Evolutionary conservation across 2,797 vertebrate species (phyloP).

Genomic region (Lagodon rhomboides): DNA sequence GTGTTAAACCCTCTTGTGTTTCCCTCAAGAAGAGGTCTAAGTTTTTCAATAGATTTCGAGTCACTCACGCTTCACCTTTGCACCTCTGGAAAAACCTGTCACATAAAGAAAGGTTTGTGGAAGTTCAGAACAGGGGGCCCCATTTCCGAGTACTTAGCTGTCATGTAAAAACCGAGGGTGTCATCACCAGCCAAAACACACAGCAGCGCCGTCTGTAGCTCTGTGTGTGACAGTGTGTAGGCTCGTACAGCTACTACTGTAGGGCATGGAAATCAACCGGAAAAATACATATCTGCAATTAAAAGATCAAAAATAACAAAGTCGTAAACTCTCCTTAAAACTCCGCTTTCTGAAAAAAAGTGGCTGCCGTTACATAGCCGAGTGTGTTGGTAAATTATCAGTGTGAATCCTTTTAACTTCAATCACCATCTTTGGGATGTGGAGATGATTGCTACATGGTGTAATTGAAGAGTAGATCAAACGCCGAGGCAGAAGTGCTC

Average conservation of each 20-base stretch:
- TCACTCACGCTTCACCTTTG: slow-evolving; percentile 61
- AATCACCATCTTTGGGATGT: slow-evolving; percentile 72
- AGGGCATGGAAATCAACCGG: slow-evolving; percentile 37
- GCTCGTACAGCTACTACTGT: slow-evolving; percentile 13
- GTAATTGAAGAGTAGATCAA: slow-evolving; percentile 87
- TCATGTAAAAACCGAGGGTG: slow-evolving; percentile 63
- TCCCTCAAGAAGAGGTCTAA: slow-evolving; percentile 22
- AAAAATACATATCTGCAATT: slow-evolving; percentile 60
- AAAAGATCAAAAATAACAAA: slow-evolving; percentile 52
- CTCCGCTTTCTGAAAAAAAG: slow-evolving; percentile 41
- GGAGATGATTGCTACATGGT: slow-evolving; percentile 80
- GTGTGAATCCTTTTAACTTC: slow-evolving; percentile 80
- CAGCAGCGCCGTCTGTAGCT: not conserved
- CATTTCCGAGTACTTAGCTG: slow-evolving; percentile 62
- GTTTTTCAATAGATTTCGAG: slow-evolving; percentile 47
- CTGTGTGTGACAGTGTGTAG: slow-evolving; percentile 2
- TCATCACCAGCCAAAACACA: slow-evolving; percentile 54
- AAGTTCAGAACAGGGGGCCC: slow-evolving; percentile 59
- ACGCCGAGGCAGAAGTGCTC: slow-evolving; percentile 66
- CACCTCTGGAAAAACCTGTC: slow-evolving; percentile 64
- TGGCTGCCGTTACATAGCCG: slow-evolving; percentile 42
- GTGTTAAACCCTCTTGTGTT: slow-evolving; percentile 40
- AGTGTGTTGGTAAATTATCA: slow-evolving; percentile 71
- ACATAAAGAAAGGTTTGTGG: slow-evolving; percentile 59
- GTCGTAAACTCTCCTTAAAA: slow-evolving; percentile 53